Evolutionary conservation across 2,888 invertebrate species (phyloP).

Genomic region (Pristionchus japonicus): DNA sequence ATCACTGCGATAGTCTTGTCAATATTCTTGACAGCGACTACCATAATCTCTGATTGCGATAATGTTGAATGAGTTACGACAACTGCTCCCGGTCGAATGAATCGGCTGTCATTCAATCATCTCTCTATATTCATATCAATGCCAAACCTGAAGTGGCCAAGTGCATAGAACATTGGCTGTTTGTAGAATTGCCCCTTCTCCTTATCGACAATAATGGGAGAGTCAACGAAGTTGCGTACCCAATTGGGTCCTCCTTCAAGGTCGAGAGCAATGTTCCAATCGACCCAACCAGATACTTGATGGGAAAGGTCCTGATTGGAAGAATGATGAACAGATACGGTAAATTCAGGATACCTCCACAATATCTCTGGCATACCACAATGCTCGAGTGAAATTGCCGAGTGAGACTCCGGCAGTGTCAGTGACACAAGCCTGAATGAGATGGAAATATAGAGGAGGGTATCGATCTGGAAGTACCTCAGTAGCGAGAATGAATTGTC

Average conservation of each 20-base stretch:
- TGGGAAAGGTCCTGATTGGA: conserved; percentile 82
- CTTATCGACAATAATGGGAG: conserved; percentile 83
- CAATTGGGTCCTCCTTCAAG: conserved; percentile 87
- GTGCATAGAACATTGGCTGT: conserved; percentile 89
- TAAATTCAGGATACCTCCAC: not conserved
- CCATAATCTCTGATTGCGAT: not conserved
- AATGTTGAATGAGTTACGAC: not conserved
- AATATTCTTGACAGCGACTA: not conserved
- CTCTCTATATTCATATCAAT: not conserved
- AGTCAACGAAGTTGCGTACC: conserved; percentile 87
- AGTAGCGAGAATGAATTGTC: conserved; percentile 85
- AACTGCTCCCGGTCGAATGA: conserved; percentile 55
- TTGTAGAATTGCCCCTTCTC: conserved; percentile 85
- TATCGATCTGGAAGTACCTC: conserved; percentile 80
- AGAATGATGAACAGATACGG: not conserved
- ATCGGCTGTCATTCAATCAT: conserved; percentile 56
- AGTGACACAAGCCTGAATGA: conserved; percentile 12
- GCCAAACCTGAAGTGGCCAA: conserved; percentile 82
- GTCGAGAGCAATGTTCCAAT: conserved; percentile 90
- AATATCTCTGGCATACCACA: conserved; percentile 80
- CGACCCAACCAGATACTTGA: conserved; percentile 87
- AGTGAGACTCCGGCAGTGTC: conserved; percentile 78
- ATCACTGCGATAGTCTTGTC: conserved; percentile 19
- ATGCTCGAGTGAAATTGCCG: conserved; percentile 85
- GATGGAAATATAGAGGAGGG: not conserved